Percentiles rank a stretch among this genome's conserved stretches.
phyloP scores from a whole-genome alignment of 2,888 invertebrate genomes.

The Lasioglossum marginatum region DNA sequence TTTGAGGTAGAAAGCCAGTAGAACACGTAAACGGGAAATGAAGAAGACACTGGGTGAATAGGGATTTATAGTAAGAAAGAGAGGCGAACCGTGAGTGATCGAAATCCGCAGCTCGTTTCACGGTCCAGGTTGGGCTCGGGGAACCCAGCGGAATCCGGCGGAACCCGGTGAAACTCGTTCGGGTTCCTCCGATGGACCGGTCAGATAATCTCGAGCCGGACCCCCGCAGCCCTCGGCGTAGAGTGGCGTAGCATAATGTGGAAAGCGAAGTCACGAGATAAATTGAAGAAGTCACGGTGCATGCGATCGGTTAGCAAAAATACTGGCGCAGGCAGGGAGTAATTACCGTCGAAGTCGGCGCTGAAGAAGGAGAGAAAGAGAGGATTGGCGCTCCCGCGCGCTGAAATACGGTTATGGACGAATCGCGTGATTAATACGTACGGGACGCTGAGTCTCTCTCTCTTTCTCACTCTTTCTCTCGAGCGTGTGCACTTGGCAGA shows the following conservation, averaged over 20 bases:
- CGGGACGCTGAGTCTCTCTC: conserved; percentile 17
- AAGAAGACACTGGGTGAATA: neutral
- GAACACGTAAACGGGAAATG: neutral
- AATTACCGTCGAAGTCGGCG: conserved; percentile 45
- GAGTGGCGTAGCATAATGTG: conserved; percentile 20
- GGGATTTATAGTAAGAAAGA: neutral
- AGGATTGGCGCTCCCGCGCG: conserved; percentile 56
- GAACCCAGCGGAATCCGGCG: neutral
- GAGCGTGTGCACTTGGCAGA: neutral
- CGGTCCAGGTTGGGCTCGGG: neutral
- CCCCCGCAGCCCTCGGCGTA: conserved; percentile 23
- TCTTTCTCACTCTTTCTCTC: neutral
- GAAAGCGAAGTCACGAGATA: conserved; percentile 36
- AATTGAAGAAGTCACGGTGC: conserved; percentile 46
- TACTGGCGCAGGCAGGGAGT: conserved; percentile 33
- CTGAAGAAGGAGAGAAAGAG: conserved; percentile 32
- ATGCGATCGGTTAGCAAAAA: conserved; percentile 48
- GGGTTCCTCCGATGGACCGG: conserved; percentile 17
- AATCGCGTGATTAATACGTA: conserved; percentile 82
- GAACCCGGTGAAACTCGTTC: conserved; percentile 18
- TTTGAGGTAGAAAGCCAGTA: too few species aligned
- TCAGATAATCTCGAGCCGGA: conserved; percentile 34
- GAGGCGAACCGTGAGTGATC: neutral
- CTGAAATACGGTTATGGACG: conserved; percentile 80
- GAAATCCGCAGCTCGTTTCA: neutral